Conservation (phyloP, 2,113 vertebrate species). For the Thermophis baileyi region DNA sequence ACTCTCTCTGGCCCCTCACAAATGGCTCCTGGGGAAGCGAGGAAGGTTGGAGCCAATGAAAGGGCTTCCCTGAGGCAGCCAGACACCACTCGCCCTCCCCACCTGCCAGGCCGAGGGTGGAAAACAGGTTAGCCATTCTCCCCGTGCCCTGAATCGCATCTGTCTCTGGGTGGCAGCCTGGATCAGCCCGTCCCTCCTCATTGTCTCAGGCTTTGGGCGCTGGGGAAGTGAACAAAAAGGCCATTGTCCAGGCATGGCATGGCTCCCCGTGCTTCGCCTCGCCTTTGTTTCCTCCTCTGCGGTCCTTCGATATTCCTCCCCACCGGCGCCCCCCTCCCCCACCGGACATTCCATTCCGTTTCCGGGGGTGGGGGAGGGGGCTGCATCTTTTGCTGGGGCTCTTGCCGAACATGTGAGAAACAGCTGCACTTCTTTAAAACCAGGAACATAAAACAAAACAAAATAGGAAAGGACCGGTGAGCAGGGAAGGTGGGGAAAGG, state of each 20-base stretch:
- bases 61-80: not conserved
- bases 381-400: not conserved
- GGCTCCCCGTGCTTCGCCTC: not conserved
- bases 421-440: not conserved
- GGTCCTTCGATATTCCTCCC: slow-evolving; percentile 2
- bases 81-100: not conserved
- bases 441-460: not conserved
- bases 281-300: slow-evolving; percentile 28
- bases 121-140: not conserved
- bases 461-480: not conserved
- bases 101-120: not conserved
- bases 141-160: not conserved
- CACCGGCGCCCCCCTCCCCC: not conserved
- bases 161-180: not conserved
- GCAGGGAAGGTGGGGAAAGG: not conserved
- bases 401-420: no score
- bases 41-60: not conserved
- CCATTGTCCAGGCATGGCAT: slow-evolving; percentile 14
- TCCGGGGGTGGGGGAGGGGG: not conserved
- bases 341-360: slow-evolving; percentile 44
- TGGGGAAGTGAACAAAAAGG: slow-evolving; percentile 12
- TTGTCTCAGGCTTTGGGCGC: slow-evolving; percentile 26
- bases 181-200: not conserved
- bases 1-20: not conserved
- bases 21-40: not conserved